Evolutionary conservation across 1,140 invertebrate genomes (phyloP).

Genomic region (Tyrophagus putrescentiae): DNA sequence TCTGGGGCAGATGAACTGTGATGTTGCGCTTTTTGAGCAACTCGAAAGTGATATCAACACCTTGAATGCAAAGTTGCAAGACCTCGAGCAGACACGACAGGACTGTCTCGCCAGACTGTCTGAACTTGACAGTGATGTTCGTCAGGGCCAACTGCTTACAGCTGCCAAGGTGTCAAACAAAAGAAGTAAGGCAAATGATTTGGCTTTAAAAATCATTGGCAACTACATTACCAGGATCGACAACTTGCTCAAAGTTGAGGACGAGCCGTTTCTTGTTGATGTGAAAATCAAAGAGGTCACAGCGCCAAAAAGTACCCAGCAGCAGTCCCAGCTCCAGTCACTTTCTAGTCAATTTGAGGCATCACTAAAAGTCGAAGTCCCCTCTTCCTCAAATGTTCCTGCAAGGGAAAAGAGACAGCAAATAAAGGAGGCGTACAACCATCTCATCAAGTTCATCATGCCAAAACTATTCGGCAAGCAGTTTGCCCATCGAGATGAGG

Average conservation of each 20-base stretch:
- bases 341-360: neutral
- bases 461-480: slow-evolving; percentile 11
- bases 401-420: neutral
- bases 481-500: neutral
- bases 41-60: neutral
- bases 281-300: no score
- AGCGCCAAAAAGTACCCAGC: no score
- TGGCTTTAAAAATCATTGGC: neutral
- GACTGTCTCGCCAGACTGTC: neutral
- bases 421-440: slow-evolving; percentile 3
- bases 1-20: slow-evolving; percentile 8
- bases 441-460: neutral
- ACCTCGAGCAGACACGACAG: slow-evolving; percentile 1
- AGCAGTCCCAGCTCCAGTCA: no score
- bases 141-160: neutral
- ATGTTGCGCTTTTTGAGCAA: neutral
- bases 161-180: neutral
- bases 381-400: no score
- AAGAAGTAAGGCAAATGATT: neutral
- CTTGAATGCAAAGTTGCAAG: slow-evolving; percentile 1
- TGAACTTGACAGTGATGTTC: neutral
- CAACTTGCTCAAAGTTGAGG: neutral
- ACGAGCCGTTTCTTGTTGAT: slow-evolving; percentile 2
- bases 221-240: slow-evolving; percentile 4
- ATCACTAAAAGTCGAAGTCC: no score